Evolutionary conservation across 2,888 invertebrate species (phyloP).

Genomic region (Eustalomyia histrio): DNA sequence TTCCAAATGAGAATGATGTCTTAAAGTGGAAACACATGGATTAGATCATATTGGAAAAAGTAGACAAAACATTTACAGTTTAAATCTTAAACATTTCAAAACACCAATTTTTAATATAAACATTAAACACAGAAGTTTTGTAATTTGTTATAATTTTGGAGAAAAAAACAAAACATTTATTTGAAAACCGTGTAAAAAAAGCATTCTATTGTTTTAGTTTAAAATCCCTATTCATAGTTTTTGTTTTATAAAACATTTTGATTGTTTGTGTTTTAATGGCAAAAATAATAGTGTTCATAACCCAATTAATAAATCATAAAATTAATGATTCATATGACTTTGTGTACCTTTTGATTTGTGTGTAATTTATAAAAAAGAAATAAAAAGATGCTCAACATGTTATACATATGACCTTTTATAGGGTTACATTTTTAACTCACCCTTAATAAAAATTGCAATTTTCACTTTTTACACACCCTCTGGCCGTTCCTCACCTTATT

Average conservation of each 20-base stretch:
- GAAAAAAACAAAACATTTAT: not conserved
- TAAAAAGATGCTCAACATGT: not conserved
- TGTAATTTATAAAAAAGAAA: not conserved
- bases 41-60: not conserved
- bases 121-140: not conserved
- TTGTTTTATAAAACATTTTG: not conserved
- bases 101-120: not conserved
- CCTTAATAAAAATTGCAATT: not conserved
- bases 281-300: not conserved
- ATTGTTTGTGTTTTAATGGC: not conserved
- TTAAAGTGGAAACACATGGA: constrained; percentile 5
- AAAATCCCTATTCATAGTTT: not conserved
- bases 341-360: not conserved
- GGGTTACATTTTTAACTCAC: constrained; percentile 3
- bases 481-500: not conserved
- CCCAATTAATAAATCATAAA: constrained; percentile 4
- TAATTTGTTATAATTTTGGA: not conserved
- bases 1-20: not conserved
- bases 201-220: not conserved
- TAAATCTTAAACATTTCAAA: not conserved
- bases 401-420: not conserved
- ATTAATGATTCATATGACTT: not conserved
- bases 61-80: not conserved
- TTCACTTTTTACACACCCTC: not conserved
- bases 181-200: not conserved